Base-by-base conservation (phyloP, 2,888 invertebrate species). In the Nomada hirtipes region DNA sequence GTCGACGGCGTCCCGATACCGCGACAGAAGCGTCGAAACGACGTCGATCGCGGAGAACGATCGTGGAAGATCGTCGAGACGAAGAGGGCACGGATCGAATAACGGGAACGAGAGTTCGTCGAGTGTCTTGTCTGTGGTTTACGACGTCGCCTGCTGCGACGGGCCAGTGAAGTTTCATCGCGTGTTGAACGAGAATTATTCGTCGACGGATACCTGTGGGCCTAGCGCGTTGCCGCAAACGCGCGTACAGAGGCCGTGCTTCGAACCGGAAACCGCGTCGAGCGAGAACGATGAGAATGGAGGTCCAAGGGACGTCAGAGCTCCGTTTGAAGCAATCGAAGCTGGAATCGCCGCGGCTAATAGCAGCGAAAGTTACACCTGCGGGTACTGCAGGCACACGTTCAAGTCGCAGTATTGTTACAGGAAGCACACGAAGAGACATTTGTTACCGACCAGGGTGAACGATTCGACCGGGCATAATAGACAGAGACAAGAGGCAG, bases 91-190 rank as follows among this genome's bases (percentile, higher is more conserved):
- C 2, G 53, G 69, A 0, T 64, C 76, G 42, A 76, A 10, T 36
- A 65, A 11, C 59, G 65, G 61, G 1, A 84, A 76, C 68, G 89
- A 83, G 52, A 9, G 73, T n/a, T 64, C 83, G 0, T 72, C 83
- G n/a, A 77, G 83, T 26, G 74, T 88, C 29, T 36, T 86, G 2
- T 88, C 89, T 2, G 96, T 97, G 0, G 96, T 98, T 1, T 94
- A 97, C 80, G 98, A 98, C 93, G 96, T 98, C n/a, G 98, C 98
- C 0, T 98, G 97, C 83, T 98, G 98, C 93, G 98, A 98, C 93
- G 98, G 98, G 0, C 98, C 98, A 0, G 98, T 98, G 0, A 95
- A 97, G 42, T 97, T 98, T 94, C 97, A 97, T 89, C 95, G 98
- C 2, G 97, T 98, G 2, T 94, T 98, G 2, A 98, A 98, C 94